Evolutionary conservation across 2,113 vertebrate genomes (phyloP), one percentile per base, ranked within the genome.

Genomic region (Ardeotis arabs): DNA sequence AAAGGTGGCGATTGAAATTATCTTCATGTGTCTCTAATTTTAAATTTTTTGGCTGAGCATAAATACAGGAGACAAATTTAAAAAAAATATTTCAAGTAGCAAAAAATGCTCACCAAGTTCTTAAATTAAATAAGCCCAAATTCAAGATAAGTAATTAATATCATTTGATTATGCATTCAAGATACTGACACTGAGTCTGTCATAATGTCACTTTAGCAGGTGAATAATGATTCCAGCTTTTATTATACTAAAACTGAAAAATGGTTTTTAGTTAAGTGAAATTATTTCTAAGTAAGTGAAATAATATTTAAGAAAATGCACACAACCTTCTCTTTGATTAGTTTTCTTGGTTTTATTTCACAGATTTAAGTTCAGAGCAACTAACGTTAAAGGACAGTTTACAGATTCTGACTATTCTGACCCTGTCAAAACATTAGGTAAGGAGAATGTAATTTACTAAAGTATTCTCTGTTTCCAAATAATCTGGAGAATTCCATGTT

Each of bases 301-400:
- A 50, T 12, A 10, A 6, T 73, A 53, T 47, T 83, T 77, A 63
- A 64, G 21, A 45, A 88, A 86, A 87, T 66, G 17, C 33, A 68
- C 37, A 12, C 18, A 77, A 94, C 67, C 23, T 89, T 33, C 81
- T 68, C 5, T 37, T 84, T 97, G 22, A 84, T 85, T 75, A 18
- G 10, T 85, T 83, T 91, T 53, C 55, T 85, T 95, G 47, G 13
- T 41, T 97, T 94, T 95, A 78, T 96, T 95, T 96, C 69, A 88
- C 96, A 99, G 99, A 96, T 99, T 99, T 98, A 99, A 99, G 95
- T 99, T 99, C 96, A 98, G 99, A 98, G 99, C 99, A 67, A 99
- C 99, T 67, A 99, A 99, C 86, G 72, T 98, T 85, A 98, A 98
- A 74, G 99, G 98, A 67, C 98, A 99, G 67, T 99, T 98, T 98